phyloP scores from a whole-genome alignment of 2,797 vertebrate species.

The Craterocephalus amniculus region DNA sequence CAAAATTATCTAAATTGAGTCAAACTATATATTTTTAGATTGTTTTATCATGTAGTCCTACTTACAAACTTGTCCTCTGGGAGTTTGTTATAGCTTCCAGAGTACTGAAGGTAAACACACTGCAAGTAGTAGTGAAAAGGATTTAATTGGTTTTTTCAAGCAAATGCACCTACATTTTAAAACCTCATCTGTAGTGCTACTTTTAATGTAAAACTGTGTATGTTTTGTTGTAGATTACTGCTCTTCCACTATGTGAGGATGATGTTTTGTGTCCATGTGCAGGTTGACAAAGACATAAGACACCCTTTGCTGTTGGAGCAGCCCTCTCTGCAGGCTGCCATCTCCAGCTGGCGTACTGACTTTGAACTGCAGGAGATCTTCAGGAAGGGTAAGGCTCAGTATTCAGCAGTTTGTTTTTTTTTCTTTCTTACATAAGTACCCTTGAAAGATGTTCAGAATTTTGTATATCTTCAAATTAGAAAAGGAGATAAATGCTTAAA shows the following conservation, averaged over 20 bases:
- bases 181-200: background rate
- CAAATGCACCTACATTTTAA: background rate
- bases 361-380: conserved; percentile 98
- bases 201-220: background rate
- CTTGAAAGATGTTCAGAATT: background rate
- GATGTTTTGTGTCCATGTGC: conserved; percentile 60
- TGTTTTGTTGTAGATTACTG: background rate
- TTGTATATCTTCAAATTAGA: background rate
- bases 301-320: conserved; percentile 91
- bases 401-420: background rate
- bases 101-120: background rate
- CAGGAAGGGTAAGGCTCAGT: conserved; percentile 88
- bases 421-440: background rate
- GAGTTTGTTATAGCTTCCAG: background rate
- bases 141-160: background rate
- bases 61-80: background rate
- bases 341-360: conserved; percentile 91
- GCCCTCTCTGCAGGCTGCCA: conserved; percentile 86
- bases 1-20: background rate
- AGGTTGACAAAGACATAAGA: conserved; percentile 92
- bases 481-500: background rate
- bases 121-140: background rate
- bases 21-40: background rate
- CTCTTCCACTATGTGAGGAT: background rate
- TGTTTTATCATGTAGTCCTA: background rate